These are phyloP conservation scores for Zaprionus nigranus DNA, from an alignment of 1,140 invertebrate species.

Conservation along the genomic window DNA sequence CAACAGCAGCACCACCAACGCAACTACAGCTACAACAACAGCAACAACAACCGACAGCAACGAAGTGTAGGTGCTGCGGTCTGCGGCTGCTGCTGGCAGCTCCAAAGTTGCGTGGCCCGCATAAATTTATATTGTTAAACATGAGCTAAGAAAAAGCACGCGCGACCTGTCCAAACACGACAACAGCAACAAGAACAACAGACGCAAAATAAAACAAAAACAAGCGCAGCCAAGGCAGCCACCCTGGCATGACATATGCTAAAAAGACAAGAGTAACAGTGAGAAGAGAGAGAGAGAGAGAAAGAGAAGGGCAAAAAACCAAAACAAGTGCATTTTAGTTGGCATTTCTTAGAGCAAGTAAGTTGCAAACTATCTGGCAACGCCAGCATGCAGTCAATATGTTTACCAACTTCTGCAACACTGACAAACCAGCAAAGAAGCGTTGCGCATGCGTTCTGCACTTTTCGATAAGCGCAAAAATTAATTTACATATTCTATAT, in stretches of 20 bases:
- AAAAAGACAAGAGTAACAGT: constrained; percentile 26
- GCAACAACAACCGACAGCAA: constrained; percentile 14
- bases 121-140: constrained; percentile 80
- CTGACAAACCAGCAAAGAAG: not conserved
- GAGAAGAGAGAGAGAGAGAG: too few relatives aligned
- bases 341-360: constrained; percentile 2
- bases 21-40: constrained; percentile 32
- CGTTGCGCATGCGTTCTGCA: not conserved
- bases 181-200: constrained; percentile 38
- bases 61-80: constrained; percentile 61
- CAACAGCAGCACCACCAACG: constrained; percentile 20
- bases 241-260: constrained; percentile 48
- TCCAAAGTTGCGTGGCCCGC: constrained; percentile 61
- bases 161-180: constrained; percentile 66
- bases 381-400: not conserved
- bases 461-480: not conserved
- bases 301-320: constrained; percentile 9
- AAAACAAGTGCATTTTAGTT: constrained; percentile 20
- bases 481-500: not conserved
- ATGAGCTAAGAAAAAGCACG: constrained; percentile 80
- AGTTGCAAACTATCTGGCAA: constrained; percentile 1
- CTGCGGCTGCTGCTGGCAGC: constrained; percentile 51
- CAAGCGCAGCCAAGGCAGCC: constrained; percentile 41
- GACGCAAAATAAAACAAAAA: not conserved
- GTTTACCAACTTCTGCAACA: not conserved